Percentiles rank a stretch among this genome's conserved stretches.
phyloP scores from a whole-genome alignment of 2,113 vertebrate species.

The Arothron firmamentum region DNA sequence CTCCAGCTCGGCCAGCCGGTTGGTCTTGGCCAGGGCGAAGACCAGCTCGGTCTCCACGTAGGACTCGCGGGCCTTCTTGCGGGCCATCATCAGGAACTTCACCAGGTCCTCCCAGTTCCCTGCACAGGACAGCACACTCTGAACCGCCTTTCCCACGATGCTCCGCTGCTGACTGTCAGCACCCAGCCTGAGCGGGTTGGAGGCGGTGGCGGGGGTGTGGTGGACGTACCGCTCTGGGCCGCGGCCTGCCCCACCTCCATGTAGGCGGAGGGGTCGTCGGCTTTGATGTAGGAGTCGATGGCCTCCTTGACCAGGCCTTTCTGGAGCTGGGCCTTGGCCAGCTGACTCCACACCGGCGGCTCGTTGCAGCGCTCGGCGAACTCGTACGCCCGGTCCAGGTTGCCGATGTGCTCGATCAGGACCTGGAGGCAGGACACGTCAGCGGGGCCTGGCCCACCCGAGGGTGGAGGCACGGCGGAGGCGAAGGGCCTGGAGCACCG shows the following conservation, averaged over 20 bases:
- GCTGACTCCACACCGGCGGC: conserved; percentile 98
- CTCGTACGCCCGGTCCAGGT: conserved; percentile 96
- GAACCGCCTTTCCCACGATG: no score
- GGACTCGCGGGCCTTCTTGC: conserved; percentile 95
- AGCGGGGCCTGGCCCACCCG: no score
- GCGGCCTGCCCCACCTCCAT: conserved; percentile 99
- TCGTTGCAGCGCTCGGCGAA: conserved; percentile 99
- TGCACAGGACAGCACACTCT: no score
- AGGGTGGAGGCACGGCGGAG: neutral
- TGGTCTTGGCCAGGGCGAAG: conserved; percentile 97
- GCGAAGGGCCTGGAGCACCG: neutral
- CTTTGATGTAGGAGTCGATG: conserved; percentile 99
- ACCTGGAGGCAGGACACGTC: conserved; percentile 73
- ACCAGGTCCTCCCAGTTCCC: conserved; percentile 99
- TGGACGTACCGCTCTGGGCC: conserved; percentile 86
- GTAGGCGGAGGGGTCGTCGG: conserved; percentile 96
- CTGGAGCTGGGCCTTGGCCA: conserved; percentile 97
- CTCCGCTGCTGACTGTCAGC: neutral
- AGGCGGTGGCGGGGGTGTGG: neutral
- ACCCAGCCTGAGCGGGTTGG: neutral
- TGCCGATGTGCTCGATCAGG: conserved; percentile 97
- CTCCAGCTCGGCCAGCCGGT: conserved; percentile 94
- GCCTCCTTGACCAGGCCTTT: conserved; percentile 98
- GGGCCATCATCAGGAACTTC: conserved; percentile 97
- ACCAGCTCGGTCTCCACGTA: conserved; percentile 98